Percentiles rank a stretch among this genome's conserved stretches.
Evolutionary conservation across 2,113 vertebrate species (phyloP).

Genomic region (Leiothrix lutea): DNA sequence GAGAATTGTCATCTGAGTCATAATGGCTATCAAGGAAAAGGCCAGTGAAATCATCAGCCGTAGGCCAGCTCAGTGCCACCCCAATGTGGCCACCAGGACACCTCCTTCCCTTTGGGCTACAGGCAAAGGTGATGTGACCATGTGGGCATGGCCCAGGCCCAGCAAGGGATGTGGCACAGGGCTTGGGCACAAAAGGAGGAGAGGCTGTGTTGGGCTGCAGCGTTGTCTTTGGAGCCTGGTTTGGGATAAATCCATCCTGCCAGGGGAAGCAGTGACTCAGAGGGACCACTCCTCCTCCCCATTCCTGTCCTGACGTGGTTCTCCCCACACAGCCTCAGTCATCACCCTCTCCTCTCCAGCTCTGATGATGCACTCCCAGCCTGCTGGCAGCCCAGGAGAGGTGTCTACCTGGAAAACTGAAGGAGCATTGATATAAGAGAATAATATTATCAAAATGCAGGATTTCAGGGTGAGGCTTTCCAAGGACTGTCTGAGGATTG

Average conservation of each 20-base stretch:
- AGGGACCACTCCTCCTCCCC: not conserved
- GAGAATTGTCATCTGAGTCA: not conserved
- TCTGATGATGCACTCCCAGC: not conserved
- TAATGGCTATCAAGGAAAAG: not conserved
- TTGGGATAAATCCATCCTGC: not conserved
- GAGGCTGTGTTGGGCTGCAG: not conserved
- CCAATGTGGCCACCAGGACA: rapidly evolving
- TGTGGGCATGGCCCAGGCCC: not conserved
- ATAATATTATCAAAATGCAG: not conserved
- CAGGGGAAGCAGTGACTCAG: not conserved
- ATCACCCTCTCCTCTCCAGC: not conserved
- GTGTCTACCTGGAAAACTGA: not conserved
- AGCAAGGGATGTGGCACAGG: not conserved
- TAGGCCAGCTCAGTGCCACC: not conserved
- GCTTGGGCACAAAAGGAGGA: not conserved
- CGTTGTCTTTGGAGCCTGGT: not conserved
- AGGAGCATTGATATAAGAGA: not conserved
- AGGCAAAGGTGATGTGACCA: not conserved
- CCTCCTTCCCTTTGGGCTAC: not conserved
- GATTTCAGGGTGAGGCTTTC: not conserved
- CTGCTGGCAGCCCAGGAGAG: not conserved
- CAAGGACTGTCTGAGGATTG: not conserved
- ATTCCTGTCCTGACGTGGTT: not conserved
- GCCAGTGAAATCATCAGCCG: not conserved
- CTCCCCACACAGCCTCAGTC: not conserved